Percentiles rank a stretch among this genome's conserved stretches.
These are phyloP conservation scores for Hydropsyche betteni DNA, from an alignment of 2,888 invertebrate species.

Conservation along the genomic window DNA sequence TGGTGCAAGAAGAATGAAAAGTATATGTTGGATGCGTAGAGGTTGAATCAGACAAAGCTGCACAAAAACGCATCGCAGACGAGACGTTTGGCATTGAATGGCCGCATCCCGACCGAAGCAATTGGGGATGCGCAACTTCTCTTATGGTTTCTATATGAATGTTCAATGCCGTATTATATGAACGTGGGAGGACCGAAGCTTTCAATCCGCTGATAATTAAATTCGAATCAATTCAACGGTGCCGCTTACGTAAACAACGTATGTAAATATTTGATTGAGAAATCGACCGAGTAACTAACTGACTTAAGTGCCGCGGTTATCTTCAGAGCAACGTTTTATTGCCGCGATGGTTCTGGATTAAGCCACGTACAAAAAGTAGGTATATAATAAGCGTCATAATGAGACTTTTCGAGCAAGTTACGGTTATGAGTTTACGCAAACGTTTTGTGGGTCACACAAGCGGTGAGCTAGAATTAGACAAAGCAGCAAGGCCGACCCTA, in stretches of 20 bases:
- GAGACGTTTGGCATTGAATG: constrained; percentile 4
- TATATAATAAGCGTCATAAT: not conserved
- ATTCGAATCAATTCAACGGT: constrained; percentile 1
- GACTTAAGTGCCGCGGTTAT: no score
- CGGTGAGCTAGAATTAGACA: constrained; percentile 47
- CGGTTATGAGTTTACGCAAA: constrained; percentile 49
- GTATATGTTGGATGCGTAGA: no score
- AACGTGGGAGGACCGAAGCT: no score
- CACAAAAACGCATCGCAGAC: constrained; percentile 8
- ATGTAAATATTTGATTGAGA: constrained; percentile 27
- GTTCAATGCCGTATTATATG: no score
- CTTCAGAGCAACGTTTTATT: no score
- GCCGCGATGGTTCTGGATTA: no score
- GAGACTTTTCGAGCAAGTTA: constrained; percentile 47
- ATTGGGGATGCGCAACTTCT: constrained; percentile 12
- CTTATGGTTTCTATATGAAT: no score
- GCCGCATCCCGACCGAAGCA: not conserved
- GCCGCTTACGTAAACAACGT: not conserved
- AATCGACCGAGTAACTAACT: constrained; percentile 4
- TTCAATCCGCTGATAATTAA: no score
- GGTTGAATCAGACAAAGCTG: no score
- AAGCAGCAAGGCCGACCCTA: constrained; percentile 48
- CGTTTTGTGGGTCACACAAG: constrained; percentile 50
- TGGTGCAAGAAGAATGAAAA: not conserved
- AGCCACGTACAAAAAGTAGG: not conserved